phyloP scores from a whole-genome alignment of 2,113 vertebrate species.

The Megaleporinus macrocephalus region DNA sequence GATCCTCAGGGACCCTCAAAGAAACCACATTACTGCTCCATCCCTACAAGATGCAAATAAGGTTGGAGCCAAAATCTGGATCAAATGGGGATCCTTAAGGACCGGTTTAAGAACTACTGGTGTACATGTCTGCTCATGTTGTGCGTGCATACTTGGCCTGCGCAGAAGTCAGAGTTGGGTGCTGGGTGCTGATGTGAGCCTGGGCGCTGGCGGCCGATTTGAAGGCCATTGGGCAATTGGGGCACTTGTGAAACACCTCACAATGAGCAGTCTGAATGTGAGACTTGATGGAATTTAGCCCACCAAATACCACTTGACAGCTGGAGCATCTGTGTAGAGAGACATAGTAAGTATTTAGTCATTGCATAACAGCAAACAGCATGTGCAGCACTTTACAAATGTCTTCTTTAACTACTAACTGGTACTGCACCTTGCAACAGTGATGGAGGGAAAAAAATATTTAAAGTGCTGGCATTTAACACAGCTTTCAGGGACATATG shows the following conservation, averaged over 20 bases:
- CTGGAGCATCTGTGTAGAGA: constrained; percentile 87
- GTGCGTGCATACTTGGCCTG: constrained; percentile 82
- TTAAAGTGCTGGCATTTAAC: too few relatives aligned
- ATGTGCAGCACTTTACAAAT: neutral
- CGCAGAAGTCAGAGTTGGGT: constrained; percentile 81
- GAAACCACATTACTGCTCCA: too few relatives aligned
- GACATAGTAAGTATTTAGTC: neutral
- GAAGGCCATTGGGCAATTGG: constrained; percentile 97
- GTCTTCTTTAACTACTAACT: neutral
- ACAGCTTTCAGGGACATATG: too few relatives aligned
- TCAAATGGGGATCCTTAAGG: too few relatives aligned
- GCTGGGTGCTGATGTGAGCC: constrained; percentile 88
- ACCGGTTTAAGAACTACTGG: neutral
- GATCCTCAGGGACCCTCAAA: too few relatives aligned
- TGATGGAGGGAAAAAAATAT: too few relatives aligned
- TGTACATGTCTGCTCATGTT: neutral
- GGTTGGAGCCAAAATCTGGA: too few relatives aligned
- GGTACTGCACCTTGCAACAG: too few relatives aligned
- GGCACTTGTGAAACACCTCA: constrained; percentile 96
- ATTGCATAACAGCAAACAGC: neutral
- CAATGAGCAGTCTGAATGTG: constrained; percentile 96
- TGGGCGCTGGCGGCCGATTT: constrained; percentile 92
- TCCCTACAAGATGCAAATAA: too few relatives aligned
- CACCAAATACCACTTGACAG: constrained; percentile 93
- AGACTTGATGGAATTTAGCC: constrained; percentile 93